Percentiles rank a stretch among this genome's conserved stretches.
Evolutionary conservation across 1,140 invertebrate species (phyloP).

Genomic region (Rhagoletis zephyria): DNA sequence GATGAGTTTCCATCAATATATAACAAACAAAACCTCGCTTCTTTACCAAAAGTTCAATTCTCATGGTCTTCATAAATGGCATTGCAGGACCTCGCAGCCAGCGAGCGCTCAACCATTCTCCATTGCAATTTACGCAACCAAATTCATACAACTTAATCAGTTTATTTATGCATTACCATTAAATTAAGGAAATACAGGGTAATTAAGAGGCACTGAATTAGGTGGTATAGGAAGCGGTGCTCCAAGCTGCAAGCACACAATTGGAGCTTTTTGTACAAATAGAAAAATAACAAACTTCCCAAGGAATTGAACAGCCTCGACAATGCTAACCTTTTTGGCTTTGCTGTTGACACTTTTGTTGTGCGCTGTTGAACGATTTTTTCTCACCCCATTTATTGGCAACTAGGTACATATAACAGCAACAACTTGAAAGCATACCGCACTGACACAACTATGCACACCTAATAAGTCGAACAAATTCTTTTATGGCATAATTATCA

Average conservation of each 20-base stretch:
- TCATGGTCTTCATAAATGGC: too few relatives aligned
- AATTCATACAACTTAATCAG: slow-evolving; percentile 26
- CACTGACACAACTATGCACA: slow-evolving; percentile 15
- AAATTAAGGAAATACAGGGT: slow-evolving; percentile 36
- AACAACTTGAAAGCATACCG: background rate
- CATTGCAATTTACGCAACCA: background rate
- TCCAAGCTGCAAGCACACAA: background rate
- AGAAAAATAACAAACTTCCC: background rate
- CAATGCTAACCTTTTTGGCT: background rate
- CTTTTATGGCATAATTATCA: slow-evolving; percentile 33
- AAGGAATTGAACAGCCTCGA: background rate
- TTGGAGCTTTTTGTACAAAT: background rate
- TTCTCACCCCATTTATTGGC: slow-evolving; percentile 38
- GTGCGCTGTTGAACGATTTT: background rate
- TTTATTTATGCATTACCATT: background rate
- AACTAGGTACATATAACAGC: background rate
- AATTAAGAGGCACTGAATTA: background rate
- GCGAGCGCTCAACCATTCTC: background rate
- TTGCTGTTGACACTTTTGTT: background rate
- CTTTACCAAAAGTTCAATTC: too few relatives aligned
- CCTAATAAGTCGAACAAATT: slow-evolving; percentile 43
- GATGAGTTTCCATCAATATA: too few relatives aligned
- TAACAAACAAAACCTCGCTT: too few relatives aligned
- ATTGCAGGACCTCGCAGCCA: background rate
- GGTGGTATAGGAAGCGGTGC: background rate